phyloP scores from a whole-genome alignment of 2,797 vertebrate genomes.

The Acridotheres tristis region DNA sequence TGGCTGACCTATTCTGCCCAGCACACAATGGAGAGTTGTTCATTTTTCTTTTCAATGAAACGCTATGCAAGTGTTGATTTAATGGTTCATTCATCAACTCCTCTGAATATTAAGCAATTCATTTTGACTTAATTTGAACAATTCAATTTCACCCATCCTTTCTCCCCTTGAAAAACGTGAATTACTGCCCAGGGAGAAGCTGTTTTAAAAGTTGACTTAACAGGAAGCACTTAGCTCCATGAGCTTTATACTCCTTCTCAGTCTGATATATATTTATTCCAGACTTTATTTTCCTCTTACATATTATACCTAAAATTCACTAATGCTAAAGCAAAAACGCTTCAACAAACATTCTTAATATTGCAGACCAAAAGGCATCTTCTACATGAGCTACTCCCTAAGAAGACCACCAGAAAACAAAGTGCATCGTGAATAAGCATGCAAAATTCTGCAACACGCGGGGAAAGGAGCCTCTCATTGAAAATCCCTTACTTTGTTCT shows the following conservation, averaged over 20 bases:
- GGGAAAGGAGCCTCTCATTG: neutral
- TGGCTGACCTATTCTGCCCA: neutral
- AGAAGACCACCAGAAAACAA: neutral
- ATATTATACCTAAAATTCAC: neutral
- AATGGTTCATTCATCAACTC: conserved; percentile 55
- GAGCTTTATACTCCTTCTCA: neutral
- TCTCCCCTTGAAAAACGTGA: conserved; percentile 29
- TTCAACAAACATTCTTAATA: neutral
- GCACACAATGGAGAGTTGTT: conserved; percentile 9
- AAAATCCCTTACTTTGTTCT: neutral
- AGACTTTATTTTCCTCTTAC: neutral
- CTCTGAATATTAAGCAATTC: conserved; percentile 61
- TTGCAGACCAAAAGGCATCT: neutral
- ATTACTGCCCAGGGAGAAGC: neutral
- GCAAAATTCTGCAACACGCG: neutral
- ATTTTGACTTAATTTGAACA: conserved; percentile 56
- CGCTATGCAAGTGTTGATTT: conserved; percentile 50
- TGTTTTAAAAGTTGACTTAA: conserved; percentile 30
- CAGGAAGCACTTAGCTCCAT: neutral
- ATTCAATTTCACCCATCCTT: conserved; percentile 35
- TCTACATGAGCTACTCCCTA: neutral
- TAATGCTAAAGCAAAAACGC: neutral
- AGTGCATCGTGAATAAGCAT: neutral
- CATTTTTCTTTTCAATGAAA: conserved; percentile 50
- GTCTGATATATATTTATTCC: neutral